Base-by-base conservation (phyloP, 2,113 vertebrate species). In the Montifringilla adamsi region DNA sequence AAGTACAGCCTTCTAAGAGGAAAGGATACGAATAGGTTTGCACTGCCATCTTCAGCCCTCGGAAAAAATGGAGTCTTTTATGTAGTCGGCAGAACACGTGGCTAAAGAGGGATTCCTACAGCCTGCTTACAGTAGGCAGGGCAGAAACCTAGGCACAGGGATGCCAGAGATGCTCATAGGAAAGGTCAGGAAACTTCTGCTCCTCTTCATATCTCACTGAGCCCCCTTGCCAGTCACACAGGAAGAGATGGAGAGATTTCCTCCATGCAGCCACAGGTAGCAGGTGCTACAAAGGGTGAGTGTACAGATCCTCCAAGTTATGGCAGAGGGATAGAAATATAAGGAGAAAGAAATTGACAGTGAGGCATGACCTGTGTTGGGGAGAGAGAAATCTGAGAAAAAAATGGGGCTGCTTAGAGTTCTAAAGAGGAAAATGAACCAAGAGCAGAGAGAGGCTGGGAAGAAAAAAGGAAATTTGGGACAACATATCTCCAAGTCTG, bases 41-140 rank as follows among this genome's bases (percentile, higher is more conserved):
- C 80, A 77, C 44, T 94, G 86, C 82, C 58, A 69, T 87, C 74
- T 95, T 95, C 85, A 93, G 90, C 58, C 53, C 62, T 60, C 7
- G 31, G 44, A 31, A 35, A 89, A 89, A 90, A 53, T 6, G 28
- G 79, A 83, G 62, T 43, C 67, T 56, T 62, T 44, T 13, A 19
- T 14, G 20, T 27, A 39, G 47, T 3, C n/a, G 41, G 16, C 50
- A 76, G 67, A 76, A 31, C 17, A 33, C 0, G 0, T 52, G 27
- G 50, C n/a, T 64, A 9, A 37, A n/a, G 6, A 8, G 10, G 24
- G 15, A 33, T 70, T 63, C 41, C 46, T 72, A 16, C 3, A n/a
- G 83, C 8, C 56, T 74, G 24, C 41, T 63, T 53, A n/a, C 7
- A 68, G 37, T 43, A 41, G 49, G 37, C 60, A 41, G 83, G 21